Percentiles rank a stretch among this genome's conserved stretches.
phyloP scores from a whole-genome alignment of 2,113 vertebrate species.

The Mesembrinibis cayennensis region DNA sequence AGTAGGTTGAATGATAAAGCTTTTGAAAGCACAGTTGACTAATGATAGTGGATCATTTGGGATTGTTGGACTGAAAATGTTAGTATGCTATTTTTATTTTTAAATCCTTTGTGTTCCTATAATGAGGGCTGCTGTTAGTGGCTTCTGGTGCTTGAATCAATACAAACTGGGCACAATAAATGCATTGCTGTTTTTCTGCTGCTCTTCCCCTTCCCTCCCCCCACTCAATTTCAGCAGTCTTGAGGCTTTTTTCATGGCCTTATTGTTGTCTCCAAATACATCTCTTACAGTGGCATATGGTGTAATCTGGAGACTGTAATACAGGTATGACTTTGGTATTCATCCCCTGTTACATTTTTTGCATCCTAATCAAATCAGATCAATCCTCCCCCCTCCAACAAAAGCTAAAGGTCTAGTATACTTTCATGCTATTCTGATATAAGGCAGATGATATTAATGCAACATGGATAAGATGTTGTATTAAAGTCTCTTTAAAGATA shows the following conservation, averaged over 20 bases:
- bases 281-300: neutral
- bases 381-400: neutral
- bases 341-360: neutral
- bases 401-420: neutral
- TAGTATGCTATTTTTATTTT: constrained; percentile 22
- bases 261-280: constrained; percentile 1
- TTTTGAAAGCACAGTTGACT: constrained; percentile 3
- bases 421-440: neutral
- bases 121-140: constrained; percentile 31
- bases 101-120: constrained; percentile 35
- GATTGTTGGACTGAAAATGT: constrained; percentile 6
- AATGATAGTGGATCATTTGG: neutral
- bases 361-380: constrained; percentile 23
- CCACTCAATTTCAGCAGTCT: neutral
- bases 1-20: neutral
- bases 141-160: constrained; percentile 27
- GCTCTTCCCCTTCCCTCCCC: neutral
- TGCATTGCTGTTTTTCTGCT: neutral
- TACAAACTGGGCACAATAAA: constrained; percentile 39
- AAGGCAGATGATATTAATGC: neutral
- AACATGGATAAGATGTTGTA: neutral
- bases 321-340: neutral
- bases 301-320: neutral
- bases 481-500: constrained; percentile 13
- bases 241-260: neutral